Base-by-base conservation (phyloP, 2,888 invertebrate genomes). In the Pyrochroa serraticornis region DNA sequence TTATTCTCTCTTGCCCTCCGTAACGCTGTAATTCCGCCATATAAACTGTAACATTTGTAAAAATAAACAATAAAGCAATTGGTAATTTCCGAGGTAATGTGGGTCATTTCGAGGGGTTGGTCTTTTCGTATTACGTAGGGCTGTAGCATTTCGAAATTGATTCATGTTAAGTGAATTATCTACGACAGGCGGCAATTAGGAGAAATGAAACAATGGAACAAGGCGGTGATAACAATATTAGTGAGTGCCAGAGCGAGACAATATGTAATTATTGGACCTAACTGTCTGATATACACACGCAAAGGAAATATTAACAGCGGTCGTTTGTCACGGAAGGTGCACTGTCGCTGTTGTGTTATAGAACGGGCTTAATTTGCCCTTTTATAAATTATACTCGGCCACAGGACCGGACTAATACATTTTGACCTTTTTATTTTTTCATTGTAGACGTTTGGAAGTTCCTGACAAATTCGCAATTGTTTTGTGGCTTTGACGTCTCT, bases 181-280 rank as follows among this genome's bases (percentile, higher is more conserved):
- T 60, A 47, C 49, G 60, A 60, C 60, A 60, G 55, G 42, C 46
- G 51, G 55, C 60, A 60, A 60, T 60, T 60, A 60, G 60, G 51
- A 43, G 60, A 51, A 60, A 55, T 50, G 55, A 47, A 63, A 66
- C 66, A 66, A 62, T 64, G 64, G 61, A 60, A 59, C 62, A 60
- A 67, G 70, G 70, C 66, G 68, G 68, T 69, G 72, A 71, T 69
- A 68, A 69, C 68, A 69, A 66, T 70, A 70, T 73, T 71, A 71
- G 71, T 67, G 69, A 71, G 72, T 72, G 73, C 68, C 65, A 70
- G 72, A 67, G 68, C 72, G 71, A 69, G 69, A 73, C 73, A 71
- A 68, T 69, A 66, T 63, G 66, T 72, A 72, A 71, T 74, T 74
- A 73, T 69, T 62, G 63, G 62, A 68, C 63, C 62, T 64, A 68